Evolutionary conservation across 2,113 vertebrate genomes (phyloP).

Genomic region (Chrysemys picta): DNA sequence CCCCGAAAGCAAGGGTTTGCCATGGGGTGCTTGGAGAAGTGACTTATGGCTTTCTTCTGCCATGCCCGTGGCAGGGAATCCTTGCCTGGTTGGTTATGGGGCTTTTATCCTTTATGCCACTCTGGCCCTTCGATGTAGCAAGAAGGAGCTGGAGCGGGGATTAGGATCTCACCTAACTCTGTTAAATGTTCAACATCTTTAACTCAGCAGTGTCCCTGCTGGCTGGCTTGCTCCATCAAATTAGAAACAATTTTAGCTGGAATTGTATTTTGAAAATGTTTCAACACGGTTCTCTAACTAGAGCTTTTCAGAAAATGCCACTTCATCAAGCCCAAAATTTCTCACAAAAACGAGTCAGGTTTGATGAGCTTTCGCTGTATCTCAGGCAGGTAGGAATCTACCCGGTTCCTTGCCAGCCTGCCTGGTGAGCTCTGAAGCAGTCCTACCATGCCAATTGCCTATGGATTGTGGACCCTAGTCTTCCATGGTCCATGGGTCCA

Average conservation of each 20-base stretch:
- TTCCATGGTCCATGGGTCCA: too few species aligned
- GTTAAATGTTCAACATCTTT: background rate
- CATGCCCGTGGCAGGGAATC: background rate
- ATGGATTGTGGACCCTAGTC: too few species aligned
- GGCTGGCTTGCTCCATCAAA: background rate
- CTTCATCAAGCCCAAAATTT: background rate
- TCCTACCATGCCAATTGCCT: too few species aligned
- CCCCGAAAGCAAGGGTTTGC: background rate
- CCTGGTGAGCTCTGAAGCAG: background rate
- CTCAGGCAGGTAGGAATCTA: background rate
- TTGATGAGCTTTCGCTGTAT: background rate
- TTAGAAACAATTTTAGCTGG: background rate
- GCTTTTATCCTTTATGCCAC: background rate
- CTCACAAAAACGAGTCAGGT: background rate
- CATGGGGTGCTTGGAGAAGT: fast-evolving
- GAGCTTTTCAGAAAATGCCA: background rate
- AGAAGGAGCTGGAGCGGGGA: background rate
- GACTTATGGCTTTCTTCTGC: background rate
- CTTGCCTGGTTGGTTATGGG: background rate
- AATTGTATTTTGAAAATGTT: background rate
- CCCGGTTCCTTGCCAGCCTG: background rate
- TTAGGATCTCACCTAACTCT: fast-evolving
- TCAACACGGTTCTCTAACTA: background rate
- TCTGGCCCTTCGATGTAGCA: background rate
- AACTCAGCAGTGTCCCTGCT: fast-evolving